These are phyloP conservation scores for Cremastobaeus sp. DNA, from an alignment of 2,888 invertebrate species.

Conservation along the genomic window DNA sequence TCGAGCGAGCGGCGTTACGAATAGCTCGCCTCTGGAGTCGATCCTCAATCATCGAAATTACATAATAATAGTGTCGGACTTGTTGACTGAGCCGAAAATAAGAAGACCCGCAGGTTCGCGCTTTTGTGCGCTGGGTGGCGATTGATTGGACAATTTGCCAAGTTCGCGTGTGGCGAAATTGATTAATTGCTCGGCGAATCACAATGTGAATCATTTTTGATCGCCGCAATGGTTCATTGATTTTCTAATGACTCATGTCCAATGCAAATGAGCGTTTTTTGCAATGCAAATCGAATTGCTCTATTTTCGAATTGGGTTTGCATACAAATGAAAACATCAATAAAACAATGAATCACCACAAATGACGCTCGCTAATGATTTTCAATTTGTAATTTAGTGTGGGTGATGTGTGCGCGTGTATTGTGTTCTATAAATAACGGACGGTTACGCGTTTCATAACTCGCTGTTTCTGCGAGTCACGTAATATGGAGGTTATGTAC, in stretches of 20 bases:
- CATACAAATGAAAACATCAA: conserved; percentile 55
- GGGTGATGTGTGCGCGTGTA: conserved; percentile 47
- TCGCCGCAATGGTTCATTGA: conserved; percentile 39
- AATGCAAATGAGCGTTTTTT: conserved; percentile 50
- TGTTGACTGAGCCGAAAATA: background rate
- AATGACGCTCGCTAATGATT: conserved; percentile 52
- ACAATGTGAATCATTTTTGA: conserved; percentile 39
- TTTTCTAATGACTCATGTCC: conserved; percentile 42
- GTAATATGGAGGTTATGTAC: conserved; percentile 49
- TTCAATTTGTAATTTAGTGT: conserved; percentile 57
- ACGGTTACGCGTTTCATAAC: conserved; percentile 39
- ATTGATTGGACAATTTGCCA: conserved; percentile 11
- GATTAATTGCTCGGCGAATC: conserved; percentile 21
- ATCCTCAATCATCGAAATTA: conserved; percentile 29
- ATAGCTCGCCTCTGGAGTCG: conserved; percentile 11
- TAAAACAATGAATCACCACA: conserved; percentile 56
- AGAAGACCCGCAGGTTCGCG: background rate
- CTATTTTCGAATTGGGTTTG: conserved; percentile 51
- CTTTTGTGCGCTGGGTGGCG: too few species aligned
- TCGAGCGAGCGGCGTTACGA: conserved; percentile 2
- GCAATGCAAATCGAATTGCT: conserved; percentile 52
- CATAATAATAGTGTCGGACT: conserved; percentile 8
- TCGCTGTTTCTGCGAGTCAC: conserved; percentile 40
- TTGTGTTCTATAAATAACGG: conserved; percentile 56
- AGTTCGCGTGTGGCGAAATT: background rate